These are phyloP conservation scores for Drosophila rufa DNA, from an alignment of 1,140 invertebrate genomes.

Conservation along the genomic window DNA sequence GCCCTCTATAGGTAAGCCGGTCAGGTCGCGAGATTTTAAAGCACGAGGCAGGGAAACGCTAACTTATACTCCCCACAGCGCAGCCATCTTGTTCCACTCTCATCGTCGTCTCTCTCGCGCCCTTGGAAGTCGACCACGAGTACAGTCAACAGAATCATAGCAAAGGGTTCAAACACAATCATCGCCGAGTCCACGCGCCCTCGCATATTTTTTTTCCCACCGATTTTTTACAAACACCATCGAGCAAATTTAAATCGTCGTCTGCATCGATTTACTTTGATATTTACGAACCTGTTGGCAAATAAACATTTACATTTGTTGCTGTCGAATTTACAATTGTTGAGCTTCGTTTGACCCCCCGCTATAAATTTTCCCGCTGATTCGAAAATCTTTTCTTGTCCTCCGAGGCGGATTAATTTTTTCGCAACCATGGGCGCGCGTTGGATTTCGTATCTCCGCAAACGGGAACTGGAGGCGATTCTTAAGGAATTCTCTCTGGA, in stretches of 20 bases:
- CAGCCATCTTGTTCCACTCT: neutral
- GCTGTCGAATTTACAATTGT: too few relatives aligned
- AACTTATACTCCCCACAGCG: neutral
- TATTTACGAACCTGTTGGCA: too few relatives aligned
- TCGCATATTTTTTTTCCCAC: too few relatives aligned
- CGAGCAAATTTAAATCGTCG: too few relatives aligned
- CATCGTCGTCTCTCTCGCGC: neutral
- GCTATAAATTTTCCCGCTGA: too few relatives aligned
- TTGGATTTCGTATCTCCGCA: constrained; percentile 2
- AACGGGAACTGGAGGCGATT: neutral
- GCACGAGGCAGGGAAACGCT: neutral
- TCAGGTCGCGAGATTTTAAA: neutral
- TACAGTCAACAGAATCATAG: neutral
- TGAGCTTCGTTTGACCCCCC: too few relatives aligned
- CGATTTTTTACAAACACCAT: too few relatives aligned
- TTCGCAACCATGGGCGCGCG: neutral
- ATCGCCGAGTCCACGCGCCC: too few relatives aligned
- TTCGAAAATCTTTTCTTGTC: neutral
- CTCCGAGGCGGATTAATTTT: neutral
- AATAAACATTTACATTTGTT: too few relatives aligned
- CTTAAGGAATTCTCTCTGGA: neutral
- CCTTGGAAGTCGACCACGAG: neutral
- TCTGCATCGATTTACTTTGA: too few relatives aligned
- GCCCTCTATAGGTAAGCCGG: neutral
- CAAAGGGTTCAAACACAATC: too few relatives aligned